Evolutionary conservation across 2,113 vertebrate genomes (phyloP), one percentile per base, ranked within the genome.

Genomic region (Procavia capensis): DNA sequence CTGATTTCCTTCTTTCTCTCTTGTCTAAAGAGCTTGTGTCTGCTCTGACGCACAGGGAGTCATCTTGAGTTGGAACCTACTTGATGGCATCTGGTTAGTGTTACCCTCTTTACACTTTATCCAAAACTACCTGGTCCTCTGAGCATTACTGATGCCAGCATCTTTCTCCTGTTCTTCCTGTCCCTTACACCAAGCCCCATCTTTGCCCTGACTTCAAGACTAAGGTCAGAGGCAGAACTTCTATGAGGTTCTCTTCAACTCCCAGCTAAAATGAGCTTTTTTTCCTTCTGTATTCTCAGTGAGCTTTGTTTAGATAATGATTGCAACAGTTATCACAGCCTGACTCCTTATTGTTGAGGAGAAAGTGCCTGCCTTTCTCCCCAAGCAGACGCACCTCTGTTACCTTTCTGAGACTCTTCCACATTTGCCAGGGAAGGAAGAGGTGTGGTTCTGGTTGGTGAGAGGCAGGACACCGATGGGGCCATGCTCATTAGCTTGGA

Each of bases 271-370:
- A 78, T 3, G 24, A 59, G n/a, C 0, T 9, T 19, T 72, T 16
- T 29, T 61, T 0, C 2, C 5, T 14, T n/a, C 14, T 2, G 43
- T 9, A 3, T 34, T 74, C 57, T n/a, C 1, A 1, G 19, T 20
- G 20, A 70, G 29, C 19, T 66, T 75, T 72, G 31, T 36, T 31
- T 41, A 66, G 43, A 70, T 39, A 75, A 61, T 24, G 3, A 0
- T 31, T 43, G n/a, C 0, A n/a, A 50, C 59, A 2, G 27, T 68
- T 17, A 24, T 19, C 70, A 41, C 16, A 41, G 59, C 27, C 45
- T 39, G 29, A 47, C 34, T 24, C 31, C 8, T 13, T 9, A 3
- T 5, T 68, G 19, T 6, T 2, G 5, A 45, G 34, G 9, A 29
- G 59, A 61, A 83, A 36, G 22, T 4, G 0, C 39, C 61, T 43